A percentile compares a stretch with the other conserved stretches of the same genome.
Conservation (phyloP, 2,888 invertebrate species). For the Dugesia japonica region DNA sequence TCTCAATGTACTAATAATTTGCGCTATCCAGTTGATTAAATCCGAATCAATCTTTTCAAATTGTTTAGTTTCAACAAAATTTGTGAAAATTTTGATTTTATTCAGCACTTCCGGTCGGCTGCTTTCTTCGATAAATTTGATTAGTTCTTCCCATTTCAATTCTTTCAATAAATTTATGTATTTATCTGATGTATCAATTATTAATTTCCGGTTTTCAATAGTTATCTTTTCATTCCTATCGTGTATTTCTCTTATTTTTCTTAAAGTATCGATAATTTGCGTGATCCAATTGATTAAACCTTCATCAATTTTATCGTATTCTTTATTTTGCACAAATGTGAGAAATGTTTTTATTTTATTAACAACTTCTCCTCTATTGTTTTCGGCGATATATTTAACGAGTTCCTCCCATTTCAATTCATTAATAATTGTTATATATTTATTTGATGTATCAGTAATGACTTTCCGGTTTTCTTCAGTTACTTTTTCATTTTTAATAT, state of each 20-base stretch:
- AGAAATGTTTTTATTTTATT: background rate
- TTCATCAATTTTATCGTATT: background rate
- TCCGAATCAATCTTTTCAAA: background rate
- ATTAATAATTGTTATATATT: background rate
- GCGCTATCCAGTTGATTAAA: background rate
- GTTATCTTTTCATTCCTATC: background rate
- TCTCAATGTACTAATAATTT: background rate
- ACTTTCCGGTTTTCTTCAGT: background rate
- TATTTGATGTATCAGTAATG: background rate
- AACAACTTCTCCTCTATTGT: background rate
- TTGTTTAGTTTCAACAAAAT: background rate
- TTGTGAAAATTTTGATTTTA: background rate
- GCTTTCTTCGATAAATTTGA: background rate
- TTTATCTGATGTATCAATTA: background rate
- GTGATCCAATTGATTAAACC: background rate
- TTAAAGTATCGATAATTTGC: background rate
- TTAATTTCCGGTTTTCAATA: background rate
- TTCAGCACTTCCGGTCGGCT: background rate
- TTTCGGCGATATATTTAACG: background rate
- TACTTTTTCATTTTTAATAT: background rate
- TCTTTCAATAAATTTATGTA: background rate
- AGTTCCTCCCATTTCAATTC: background rate
- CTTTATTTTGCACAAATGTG: background rate
- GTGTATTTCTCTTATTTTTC: background rate
- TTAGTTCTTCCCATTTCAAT: conserved; percentile 1